phyloP scores from a whole-genome alignment of 1,140 invertebrate genomes.

The Heliothis subflexa region DNA sequence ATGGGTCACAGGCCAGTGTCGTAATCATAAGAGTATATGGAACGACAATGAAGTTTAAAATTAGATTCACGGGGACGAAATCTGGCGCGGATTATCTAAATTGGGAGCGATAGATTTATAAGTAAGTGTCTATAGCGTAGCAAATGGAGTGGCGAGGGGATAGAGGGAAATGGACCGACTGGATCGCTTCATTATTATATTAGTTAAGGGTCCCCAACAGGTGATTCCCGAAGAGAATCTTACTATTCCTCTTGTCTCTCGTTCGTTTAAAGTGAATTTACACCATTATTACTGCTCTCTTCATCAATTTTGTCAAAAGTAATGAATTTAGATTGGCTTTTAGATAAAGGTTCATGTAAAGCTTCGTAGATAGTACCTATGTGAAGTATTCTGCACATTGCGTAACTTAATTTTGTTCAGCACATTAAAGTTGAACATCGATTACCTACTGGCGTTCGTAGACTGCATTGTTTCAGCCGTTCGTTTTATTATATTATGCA shows the following conservation, averaged over 20 bases:
- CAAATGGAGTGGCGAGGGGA: constrained; percentile 32
- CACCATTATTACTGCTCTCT: not conserved
- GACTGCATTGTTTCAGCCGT: not conserved
- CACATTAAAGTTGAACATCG: constrained; percentile 7
- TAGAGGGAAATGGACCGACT: constrained; percentile 10
- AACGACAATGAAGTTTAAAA: constrained; percentile 36
- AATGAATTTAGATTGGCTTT: not conserved
- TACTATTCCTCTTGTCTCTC: constrained; percentile 9
- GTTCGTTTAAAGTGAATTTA: not conserved
- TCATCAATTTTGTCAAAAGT: not conserved
- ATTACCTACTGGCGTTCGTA: not conserved
- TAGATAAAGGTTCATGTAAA: too few species aligned
- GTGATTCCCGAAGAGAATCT: constrained; percentile 24
- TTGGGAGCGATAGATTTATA: constrained; percentile 35
- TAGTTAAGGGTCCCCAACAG: constrained; percentile 28
- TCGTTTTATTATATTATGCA: constrained; percentile 31
- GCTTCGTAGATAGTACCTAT: not conserved
- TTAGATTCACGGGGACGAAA: constrained; percentile 24
- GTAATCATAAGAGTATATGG: constrained; percentile 34
- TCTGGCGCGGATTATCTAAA: constrained; percentile 34
- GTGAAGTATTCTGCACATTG: not conserved
- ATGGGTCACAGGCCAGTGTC: constrained; percentile 30
- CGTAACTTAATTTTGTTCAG: constrained; percentile 4
- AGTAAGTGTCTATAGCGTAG: constrained; percentile 25
- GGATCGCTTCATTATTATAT: constrained; percentile 37